phyloP scores from a whole-genome alignment of 2,888 invertebrate genomes.

The Petrophora chlorosata region DNA sequence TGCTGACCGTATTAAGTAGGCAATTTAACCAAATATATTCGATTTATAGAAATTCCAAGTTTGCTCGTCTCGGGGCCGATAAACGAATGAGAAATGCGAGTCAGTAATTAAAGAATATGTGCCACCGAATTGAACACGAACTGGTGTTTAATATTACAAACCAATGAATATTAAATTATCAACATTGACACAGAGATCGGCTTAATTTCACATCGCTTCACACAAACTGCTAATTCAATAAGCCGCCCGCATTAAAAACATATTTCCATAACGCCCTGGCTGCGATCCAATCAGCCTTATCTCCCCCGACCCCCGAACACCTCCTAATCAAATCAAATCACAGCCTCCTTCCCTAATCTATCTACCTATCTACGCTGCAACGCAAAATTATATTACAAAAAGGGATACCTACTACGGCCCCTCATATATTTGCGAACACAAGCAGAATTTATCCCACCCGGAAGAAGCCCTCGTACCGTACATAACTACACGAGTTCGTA shows the following conservation, averaged over 20 bases:
- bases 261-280: slow-evolving; percentile 77
- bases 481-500: slow-evolving; percentile 69
- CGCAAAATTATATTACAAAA: slow-evolving; percentile 83
- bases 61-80: slow-evolving; percentile 21
- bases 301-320: slow-evolving; percentile 79
- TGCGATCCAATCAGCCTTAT: slow-evolving; percentile 81
- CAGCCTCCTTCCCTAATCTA: slow-evolving; percentile 83
- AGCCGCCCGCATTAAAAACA: slow-evolving; percentile 82
- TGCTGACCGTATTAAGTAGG: slow-evolving; percentile 68
- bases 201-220: slow-evolving; percentile 70
- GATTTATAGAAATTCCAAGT: slow-evolving; percentile 20
- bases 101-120: slow-evolving; percentile 12
- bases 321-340: slow-evolving; percentile 84
- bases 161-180: slow-evolving; percentile 47
- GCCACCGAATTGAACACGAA: slow-evolving; percentile 12
- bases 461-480: slow-evolving; percentile 68
- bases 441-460: slow-evolving; percentile 81
- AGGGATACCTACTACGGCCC: slow-evolving; percentile 79
- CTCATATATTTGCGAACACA: slow-evolving; percentile 83
- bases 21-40: slow-evolving; percentile 45
- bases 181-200: slow-evolving; percentile 56
- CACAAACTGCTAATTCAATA: slow-evolving; percentile 79
- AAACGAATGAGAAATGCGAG: slow-evolving; percentile 8
- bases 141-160: slow-evolving; percentile 42
- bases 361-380: slow-evolving; percentile 80